Conservation (phyloP, 2,797 vertebrate species). For the Falco naumanni region DNA sequence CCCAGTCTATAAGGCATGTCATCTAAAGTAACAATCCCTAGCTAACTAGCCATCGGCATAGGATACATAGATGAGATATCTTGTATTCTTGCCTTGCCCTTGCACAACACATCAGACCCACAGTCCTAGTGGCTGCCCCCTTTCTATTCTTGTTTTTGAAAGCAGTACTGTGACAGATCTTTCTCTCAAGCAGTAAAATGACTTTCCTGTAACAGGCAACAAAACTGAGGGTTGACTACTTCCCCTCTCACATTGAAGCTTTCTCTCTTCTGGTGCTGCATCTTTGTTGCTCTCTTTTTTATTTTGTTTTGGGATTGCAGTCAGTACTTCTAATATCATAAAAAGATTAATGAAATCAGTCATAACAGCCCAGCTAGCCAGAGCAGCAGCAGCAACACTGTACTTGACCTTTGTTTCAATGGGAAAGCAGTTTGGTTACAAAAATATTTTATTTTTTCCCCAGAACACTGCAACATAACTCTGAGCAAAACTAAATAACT, state of each 20-base stretch:
- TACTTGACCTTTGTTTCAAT: background rate
- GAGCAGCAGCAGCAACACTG: background rate
- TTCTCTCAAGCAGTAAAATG: background rate
- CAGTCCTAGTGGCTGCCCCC: background rate
- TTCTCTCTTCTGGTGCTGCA: background rate
- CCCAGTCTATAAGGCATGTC: background rate
- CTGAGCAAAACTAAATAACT: background rate
- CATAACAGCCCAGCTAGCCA: background rate
- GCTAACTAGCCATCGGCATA: background rate
- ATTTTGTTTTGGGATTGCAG: background rate
- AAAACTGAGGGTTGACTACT: background rate
- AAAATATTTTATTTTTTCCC: background rate
- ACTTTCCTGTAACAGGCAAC: background rate
- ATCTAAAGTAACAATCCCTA: background rate
- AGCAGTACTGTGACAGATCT: background rate
- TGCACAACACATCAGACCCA: background rate
- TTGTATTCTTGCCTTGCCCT: background rate
- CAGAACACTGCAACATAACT: background rate
- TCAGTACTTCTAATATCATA: background rate
- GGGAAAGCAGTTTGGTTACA: background rate
- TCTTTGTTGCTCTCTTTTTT: background rate
- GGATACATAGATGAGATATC: background rate
- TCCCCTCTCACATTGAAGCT: background rate
- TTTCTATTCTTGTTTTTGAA: background rate
- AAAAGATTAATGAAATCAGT: background rate